Conservation (phyloP, 1,140 invertebrate species). For the Orchesella cincta region DNA sequence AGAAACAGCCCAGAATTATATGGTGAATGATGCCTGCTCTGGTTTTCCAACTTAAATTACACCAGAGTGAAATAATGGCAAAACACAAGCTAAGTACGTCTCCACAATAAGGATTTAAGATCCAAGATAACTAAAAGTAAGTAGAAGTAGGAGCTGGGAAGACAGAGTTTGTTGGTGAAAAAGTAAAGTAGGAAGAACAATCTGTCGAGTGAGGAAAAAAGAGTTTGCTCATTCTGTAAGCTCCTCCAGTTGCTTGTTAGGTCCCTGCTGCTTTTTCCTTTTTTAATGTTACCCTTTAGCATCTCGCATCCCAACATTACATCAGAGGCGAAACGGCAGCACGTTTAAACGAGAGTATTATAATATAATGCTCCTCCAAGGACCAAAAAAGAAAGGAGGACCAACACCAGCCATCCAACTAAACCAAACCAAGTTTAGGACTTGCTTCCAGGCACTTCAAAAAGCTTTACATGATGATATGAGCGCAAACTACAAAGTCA, state of each 20-base stretch:
- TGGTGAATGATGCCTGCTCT: neutral
- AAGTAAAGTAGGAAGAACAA: neutral
- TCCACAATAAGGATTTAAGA: neutral
- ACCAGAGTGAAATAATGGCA: neutral
- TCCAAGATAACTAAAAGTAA: neutral
- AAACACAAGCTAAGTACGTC: neutral
- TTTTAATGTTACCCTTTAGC: conserved; percentile 19
- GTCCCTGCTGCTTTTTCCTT: neutral
- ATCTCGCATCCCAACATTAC: too few relatives aligned
- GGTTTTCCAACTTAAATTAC: neutral
- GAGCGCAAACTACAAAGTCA: neutral
- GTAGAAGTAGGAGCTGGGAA: neutral
- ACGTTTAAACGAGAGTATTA: neutral
- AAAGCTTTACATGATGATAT: neutral
- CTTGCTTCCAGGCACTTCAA: neutral
- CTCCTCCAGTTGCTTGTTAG: neutral
- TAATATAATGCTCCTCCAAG: conserved; percentile 16
- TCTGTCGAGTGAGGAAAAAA: neutral
- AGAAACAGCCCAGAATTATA: neutral
- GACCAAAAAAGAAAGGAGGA: neutral
- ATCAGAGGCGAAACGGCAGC: neutral
- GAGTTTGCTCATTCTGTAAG: neutral
- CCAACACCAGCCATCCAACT: neutral
- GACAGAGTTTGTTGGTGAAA: neutral
- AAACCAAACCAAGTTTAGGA: neutral